These are phyloP conservation scores for Synergus itoensis DNA, from an alignment of 2,888 invertebrate genomes.

Conservation along the genomic window DNA sequence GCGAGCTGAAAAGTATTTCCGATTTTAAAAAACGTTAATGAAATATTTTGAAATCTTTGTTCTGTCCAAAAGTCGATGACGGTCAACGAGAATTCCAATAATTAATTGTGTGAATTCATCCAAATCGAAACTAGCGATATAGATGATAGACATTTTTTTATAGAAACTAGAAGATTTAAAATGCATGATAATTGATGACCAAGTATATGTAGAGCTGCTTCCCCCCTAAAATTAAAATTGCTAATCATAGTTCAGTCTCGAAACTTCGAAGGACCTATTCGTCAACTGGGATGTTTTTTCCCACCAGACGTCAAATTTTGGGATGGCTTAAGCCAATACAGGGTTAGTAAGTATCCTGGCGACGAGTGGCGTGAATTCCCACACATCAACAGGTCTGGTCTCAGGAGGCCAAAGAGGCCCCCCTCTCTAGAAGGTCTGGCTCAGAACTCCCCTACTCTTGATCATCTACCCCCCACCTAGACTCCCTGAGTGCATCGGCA, in stretches of 20 bases:
- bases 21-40: too few relatives aligned
- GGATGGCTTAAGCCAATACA: slow-evolving; percentile 20
- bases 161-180: not conserved
- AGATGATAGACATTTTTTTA: not conserved
- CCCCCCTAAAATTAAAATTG: slow-evolving; percentile 13
- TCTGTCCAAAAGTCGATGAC: too few relatives aligned
- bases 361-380: slow-evolving; percentile 73
- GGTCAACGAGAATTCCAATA: too few relatives aligned
- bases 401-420: slow-evolving; percentile 61
- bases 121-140: too few relatives aligned
- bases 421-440: slow-evolving; percentile 61
- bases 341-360: slow-evolving; percentile 50
- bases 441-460: slow-evolving; percentile 63
- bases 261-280: slow-evolving; percentile 13
- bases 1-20: too few relatives aligned
- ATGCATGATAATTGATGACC: not conserved
- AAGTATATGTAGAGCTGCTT: not conserved
- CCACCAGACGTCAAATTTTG: slow-evolving; percentile 37
- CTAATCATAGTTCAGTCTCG: slow-evolving; percentile 31
- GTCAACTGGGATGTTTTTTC: slow-evolving; percentile 38
- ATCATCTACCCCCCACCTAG: slow-evolving; percentile 52
- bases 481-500: slow-evolving; percentile 73
- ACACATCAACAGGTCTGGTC: slow-evolving; percentile 76
- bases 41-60: too few relatives aligned
- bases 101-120: too few relatives aligned